phyloP scores from a whole-genome alignment of 1,140 invertebrate genomes.

The Periplaneta americana region DNA sequence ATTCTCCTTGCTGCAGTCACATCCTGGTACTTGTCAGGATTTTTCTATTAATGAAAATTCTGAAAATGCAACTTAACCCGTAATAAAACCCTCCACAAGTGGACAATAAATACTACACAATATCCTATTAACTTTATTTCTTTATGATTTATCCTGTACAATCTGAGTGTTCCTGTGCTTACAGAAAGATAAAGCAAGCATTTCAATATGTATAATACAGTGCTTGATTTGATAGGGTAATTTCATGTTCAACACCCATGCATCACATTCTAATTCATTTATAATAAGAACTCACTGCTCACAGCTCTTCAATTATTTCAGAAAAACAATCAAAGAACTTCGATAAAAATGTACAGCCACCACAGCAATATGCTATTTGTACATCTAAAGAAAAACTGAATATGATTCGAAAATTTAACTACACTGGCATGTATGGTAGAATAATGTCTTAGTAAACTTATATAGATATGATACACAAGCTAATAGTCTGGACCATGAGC shows the following conservation, averaged over 20 bases:
- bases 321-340: slow-evolving; percentile 10
- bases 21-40: background rate
- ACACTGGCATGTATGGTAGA: slow-evolving; percentile 1
- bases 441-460: slow-evolving; percentile 4
- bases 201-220: slow-evolving; percentile 18
- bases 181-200: slow-evolving; percentile 18
- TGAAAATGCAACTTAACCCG: background rate
- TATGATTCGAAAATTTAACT: background rate
- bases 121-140: background rate
- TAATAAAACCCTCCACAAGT: background rate
- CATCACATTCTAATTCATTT: background rate
- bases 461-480: slow-evolving; percentile 7
- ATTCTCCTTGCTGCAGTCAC: background rate
- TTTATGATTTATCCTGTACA: slow-evolving; percentile 16
- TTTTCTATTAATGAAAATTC: background rate
- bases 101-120: background rate
- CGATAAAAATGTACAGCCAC: slow-evolving; percentile 16
- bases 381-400: slow-evolving; percentile 15
- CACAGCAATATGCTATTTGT: slow-evolving; percentile 16
- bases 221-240: slow-evolving; percentile 6
- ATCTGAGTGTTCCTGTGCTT: slow-evolving; percentile 15
- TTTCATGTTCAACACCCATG: slow-evolving; percentile 11
- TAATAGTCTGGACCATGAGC: slow-evolving; percentile 1
- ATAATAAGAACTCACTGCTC: background rate
- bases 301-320: slow-evolving; percentile 2